Percentiles rank a stretch among this genome's conserved stretches.
Evolutionary conservation across 2,888 invertebrate genomes (phyloP).

Genomic region (Hirtodrosophila confusa): DNA sequence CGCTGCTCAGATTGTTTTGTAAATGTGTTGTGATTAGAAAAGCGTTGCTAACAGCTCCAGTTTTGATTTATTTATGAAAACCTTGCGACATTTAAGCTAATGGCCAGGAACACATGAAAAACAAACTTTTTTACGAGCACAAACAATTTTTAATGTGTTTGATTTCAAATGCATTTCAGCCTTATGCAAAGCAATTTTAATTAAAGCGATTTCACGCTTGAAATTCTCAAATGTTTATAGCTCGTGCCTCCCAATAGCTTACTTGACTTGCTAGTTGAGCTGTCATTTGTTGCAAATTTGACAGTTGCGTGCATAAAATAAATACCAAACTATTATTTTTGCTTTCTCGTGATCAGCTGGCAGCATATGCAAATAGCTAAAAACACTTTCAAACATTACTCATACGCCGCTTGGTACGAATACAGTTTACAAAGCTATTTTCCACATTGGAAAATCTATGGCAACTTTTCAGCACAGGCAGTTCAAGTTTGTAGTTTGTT

Average conservation of each 20-base stretch:
- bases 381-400: constrained; percentile 36
- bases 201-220: neutral
- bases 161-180: no score
- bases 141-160: neutral
- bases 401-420: constrained; percentile 27
- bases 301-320: neutral
- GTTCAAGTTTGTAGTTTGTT: constrained; percentile 30
- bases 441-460: constrained; percentile 5
- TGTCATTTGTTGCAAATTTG: neutral
- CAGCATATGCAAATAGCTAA: constrained; percentile 18
- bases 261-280: neutral
- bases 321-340: constrained; percentile 24
- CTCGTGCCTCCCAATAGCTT: no score
- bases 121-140: constrained; percentile 9
- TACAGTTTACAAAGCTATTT: constrained; percentile 6
- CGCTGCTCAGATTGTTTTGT: constrained; percentile 53
- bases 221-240: neutral
- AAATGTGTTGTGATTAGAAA: constrained; percentile 71
- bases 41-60: constrained; percentile 2
- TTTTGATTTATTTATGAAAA: constrained; percentile 72
- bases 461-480: neutral
- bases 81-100: constrained; percentile 47
- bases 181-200: no score
- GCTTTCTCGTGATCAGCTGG: neutral
- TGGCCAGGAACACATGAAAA: constrained; percentile 7